These are phyloP conservation scores for Bombus ignitus DNA, from an alignment of 1,140 invertebrate species.

Conservation along the genomic window DNA sequence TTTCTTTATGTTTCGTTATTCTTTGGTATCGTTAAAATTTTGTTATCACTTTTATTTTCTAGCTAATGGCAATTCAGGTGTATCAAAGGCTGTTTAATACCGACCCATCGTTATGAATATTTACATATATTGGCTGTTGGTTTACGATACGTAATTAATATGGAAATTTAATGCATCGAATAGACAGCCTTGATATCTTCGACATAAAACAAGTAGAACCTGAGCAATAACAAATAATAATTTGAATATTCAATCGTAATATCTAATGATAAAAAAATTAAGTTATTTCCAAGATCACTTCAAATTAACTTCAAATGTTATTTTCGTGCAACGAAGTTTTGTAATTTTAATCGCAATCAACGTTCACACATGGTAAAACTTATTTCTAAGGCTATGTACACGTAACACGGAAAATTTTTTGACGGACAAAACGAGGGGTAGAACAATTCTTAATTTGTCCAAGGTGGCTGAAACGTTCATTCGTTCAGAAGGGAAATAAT, in stretches of 20 bases:
- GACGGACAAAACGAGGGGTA: too few species aligned
- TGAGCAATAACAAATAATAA: not conserved
- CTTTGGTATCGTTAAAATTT: not conserved
- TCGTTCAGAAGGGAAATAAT: conserved; percentile 40
- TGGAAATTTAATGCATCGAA: conserved; percentile 5
- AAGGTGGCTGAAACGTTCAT: conserved; percentile 28
- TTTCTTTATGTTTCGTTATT: not conserved
- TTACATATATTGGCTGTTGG: not conserved
- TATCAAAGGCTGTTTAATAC: not conserved
- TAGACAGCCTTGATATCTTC: not conserved
- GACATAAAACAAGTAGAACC: too few species aligned
- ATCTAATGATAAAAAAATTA: not conserved
- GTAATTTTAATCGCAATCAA: not conserved
- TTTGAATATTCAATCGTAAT: not conserved
- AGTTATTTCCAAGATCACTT: too few species aligned
- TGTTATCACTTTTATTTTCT: not conserved
- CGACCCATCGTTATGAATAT: conserved; percentile 4
- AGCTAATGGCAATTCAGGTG: not conserved
- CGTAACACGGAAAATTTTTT: not conserved
- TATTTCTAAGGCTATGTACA: not conserved
- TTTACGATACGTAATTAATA: conserved; percentile 10
- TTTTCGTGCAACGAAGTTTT: not conserved
- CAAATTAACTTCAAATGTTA: not conserved
- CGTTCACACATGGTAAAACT: not conserved
- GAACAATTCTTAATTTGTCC: conserved; percentile 39